Base-by-base conservation (phyloP, 2,797 vertebrate species). In the Sebastes trivittatus region DNA sequence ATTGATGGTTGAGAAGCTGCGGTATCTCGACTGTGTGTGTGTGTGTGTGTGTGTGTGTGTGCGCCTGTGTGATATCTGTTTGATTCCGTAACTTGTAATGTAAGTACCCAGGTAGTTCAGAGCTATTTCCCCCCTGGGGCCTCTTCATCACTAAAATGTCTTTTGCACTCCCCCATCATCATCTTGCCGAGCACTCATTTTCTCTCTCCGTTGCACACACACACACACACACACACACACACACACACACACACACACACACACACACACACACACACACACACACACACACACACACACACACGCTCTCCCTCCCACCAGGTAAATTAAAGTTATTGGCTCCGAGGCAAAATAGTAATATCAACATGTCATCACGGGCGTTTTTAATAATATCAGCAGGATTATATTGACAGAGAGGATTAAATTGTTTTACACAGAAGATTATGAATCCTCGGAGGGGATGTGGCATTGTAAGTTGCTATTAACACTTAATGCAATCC, bases 401-500 rank as follows among this genome's bases (percentile, higher is more conserved):
- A 90, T 93, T 91, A 91, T 90, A 91, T 89, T 90, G 91, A 92
- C 86, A 84, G 76, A 81, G 79, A 89, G 80, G 86, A 89, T 92
- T 89, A 86, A 80, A 89, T 86, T 87, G 87, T 91, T 92, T 88
- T 87, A 90, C 82, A 77, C 13, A 7, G 80, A 85, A 84, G 88
- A 91, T 91, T 88, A 89, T 73, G 84, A 86, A 83, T 84, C 80
- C 87, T 86, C 66, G 0, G 63, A 75, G 87, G 88, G 85, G 73
- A 77, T 76, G 77, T 67, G 69, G 59, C 61, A 55, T 77, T 75
- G 49, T 82, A 86, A 80, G 20, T 82, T 84, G 79, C 83, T 87
- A 80, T 92, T 87, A 88, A 80, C 87, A 71, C 68, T 77, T 89
- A 87, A 89, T 75, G 66, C 80, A 81, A 77, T 76, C 55, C 61